phyloP scores from a whole-genome alignment of 2,888 invertebrate species.

The Drosophila stalkeri region DNA sequence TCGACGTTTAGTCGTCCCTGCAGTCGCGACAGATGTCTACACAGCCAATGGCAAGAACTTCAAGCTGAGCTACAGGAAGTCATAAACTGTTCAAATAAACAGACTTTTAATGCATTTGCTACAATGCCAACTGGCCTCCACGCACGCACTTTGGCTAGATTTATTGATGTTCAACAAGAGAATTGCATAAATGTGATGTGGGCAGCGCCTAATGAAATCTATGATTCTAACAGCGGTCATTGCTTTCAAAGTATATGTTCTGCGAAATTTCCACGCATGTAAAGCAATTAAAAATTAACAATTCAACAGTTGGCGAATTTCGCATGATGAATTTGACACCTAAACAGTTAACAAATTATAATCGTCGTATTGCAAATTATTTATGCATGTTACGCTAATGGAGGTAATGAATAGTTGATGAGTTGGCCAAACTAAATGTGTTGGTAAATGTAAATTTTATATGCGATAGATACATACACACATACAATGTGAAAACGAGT shows the following conservation, averaged over 20 bases:
- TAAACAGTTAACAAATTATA: not conserved
- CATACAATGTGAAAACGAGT: not conserved
- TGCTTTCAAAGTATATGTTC: not conserved
- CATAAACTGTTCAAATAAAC: constrained; percentile 74
- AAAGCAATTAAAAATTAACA: not conserved
- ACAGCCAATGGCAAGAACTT: not conserved
- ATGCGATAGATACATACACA: not conserved
- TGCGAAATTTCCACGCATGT: too few relatives aligned
- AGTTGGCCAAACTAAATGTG: not conserved
- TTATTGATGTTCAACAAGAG: constrained; percentile 23
- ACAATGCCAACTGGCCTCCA: constrained; percentile 45
- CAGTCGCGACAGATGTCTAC: constrained; percentile 62
- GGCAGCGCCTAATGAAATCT: not conserved
- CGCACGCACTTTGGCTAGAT: constrained; percentile 23
- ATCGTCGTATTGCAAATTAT: not conserved
- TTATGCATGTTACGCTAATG: not conserved
- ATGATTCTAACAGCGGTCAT: not conserved
- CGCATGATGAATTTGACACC: not conserved
- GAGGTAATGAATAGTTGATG: constrained; percentile 21
- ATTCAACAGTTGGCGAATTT: not conserved
- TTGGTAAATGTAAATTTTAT: not conserved
- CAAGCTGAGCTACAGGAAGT: constrained; percentile 20
- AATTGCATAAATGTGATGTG: constrained; percentile 12
- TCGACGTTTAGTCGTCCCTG: constrained; percentile 9
- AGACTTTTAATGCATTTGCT: constrained; percentile 69